Percentiles rank a stretch among this genome's conserved stretches.
These are phyloP conservation scores for Bicyclus anynana DNA, from an alignment of 1,140 invertebrate genomes.

Conservation along the genomic window DNA sequence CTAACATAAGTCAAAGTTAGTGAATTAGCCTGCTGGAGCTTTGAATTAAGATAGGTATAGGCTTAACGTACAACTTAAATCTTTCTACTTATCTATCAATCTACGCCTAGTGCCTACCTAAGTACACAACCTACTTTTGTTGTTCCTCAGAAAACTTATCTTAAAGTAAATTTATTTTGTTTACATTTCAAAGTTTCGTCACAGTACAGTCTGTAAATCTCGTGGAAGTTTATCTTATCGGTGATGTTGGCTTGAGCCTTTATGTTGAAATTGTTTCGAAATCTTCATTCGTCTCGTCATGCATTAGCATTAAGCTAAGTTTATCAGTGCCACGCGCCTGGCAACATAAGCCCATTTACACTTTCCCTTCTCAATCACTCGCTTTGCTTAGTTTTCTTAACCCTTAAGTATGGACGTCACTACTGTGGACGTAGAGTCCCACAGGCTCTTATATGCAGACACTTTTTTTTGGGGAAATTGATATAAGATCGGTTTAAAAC, in stretches of 20 bases:
- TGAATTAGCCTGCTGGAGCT: no score
- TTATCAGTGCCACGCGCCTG: slow-evolving; percentile 26
- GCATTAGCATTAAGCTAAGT: slow-evolving; percentile 16
- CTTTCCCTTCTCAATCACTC: background rate
- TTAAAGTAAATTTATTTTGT: background rate
- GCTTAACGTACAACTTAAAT: no score
- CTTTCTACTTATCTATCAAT: no score
- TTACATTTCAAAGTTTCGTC: background rate
- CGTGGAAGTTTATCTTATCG: slow-evolving; percentile 15
- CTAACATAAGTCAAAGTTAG: no score
- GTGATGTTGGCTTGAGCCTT: slow-evolving; percentile 8
- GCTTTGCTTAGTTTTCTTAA: background rate
- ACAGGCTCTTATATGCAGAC: no score
- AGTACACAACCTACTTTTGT: background rate
- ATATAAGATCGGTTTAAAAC: no score
- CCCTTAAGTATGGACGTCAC: no score
- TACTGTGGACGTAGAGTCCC: no score
- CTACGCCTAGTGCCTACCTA: no score
- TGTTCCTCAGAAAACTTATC: background rate
- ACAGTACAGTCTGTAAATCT: slow-evolving; percentile 4
- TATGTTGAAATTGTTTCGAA: slow-evolving; percentile 8
- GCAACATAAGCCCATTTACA: slow-evolving; percentile 17
- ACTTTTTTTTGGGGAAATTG: no score
- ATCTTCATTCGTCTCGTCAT: slow-evolving; percentile 20
- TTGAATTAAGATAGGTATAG: no score